These are phyloP conservation scores for Bedellia somnulentella DNA, from an alignment of 2,888 invertebrate genomes.

Conservation along the genomic window DNA sequence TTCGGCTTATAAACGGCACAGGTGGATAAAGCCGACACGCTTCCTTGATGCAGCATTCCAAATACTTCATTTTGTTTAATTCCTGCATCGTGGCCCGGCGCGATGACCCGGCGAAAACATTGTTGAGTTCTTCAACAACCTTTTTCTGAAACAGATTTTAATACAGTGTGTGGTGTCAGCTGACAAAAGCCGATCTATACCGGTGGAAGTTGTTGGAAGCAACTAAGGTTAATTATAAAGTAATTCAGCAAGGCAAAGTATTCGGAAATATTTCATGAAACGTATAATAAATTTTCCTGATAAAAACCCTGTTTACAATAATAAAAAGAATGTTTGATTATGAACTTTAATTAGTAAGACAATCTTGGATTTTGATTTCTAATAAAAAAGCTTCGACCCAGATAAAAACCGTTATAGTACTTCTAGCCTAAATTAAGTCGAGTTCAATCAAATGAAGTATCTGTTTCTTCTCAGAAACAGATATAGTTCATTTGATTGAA, in stretches of 20 bases:
- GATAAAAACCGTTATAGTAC: no score
- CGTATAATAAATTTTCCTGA: neutral
- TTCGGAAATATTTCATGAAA: neutral
- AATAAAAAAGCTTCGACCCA: no score
- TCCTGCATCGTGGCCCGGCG: slow-evolving; percentile 42
- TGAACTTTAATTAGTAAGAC: no score
- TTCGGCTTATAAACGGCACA: slow-evolving; percentile 58
- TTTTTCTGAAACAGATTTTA: slow-evolving; percentile 15
- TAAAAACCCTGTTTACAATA: neutral
- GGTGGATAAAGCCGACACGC: slow-evolving; percentile 60
- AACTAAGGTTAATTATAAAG: no score
- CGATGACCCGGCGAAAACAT: slow-evolving; percentile 36
- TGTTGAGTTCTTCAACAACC: slow-evolving; percentile 42
- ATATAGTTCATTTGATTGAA: no score
- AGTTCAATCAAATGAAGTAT: no score
- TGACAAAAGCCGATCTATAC: neutral
- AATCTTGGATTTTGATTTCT: no score
- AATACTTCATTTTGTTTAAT: slow-evolving; percentile 65
- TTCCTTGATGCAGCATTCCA: slow-evolving; percentile 65
- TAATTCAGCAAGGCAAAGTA: no score
- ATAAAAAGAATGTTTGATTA: no score
- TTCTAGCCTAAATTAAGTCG: no score
- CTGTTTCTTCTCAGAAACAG: no score
- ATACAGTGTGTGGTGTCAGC: neutral
- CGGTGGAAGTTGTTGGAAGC: no score